Evolutionary conservation across 2,113 vertebrate genomes (phyloP), one percentile per base, ranked within the genome.

Genomic region (Pseudopodoces humilis): DNA sequence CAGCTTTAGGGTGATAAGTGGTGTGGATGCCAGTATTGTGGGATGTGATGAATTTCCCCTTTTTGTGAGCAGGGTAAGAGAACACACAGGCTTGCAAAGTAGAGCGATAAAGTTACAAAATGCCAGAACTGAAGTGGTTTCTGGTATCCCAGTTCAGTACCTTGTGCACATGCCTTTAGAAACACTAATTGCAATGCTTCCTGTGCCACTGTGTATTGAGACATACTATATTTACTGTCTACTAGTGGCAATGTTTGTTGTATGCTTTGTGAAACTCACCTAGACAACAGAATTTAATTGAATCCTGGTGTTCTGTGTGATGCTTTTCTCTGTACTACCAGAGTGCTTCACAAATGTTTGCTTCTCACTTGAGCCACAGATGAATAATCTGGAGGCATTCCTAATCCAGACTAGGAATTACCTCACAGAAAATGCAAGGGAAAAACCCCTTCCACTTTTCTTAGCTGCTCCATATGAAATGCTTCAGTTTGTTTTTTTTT

Each of bases 261-360:
- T 9, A 18, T 53, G 44, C 49, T 83, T 52, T 2, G 1, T 71
- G 81, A 68, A 91, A 56, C 70, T 93, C 78, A 83, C 78, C 70
- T 60, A 60, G 58, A 65, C 3, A 13, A 69, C 55, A 80, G 59
- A 52, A 70, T 88, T 85, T 60, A 28, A 52, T 80, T 75, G 52
- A 91, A 69, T 85, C 9, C 0, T 37, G 41, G 25, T 55, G 72
- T 87, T 76, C 67, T 76, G 52, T 78, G 24, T 69, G 68, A 63
- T 4, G 4, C 60, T 68, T 90, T 74, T 89, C 74, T 33, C 47
- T 2, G 2, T 62, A 53, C 41, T 85, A 35, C n/a, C 55, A 58
- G 58, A 76, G 75, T 50, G 39, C 50, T 95, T 88, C 60, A 65
- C 63, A 76, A 95, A 83, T 92, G 63, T 94, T 92, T 95, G 60